Percentiles rank a stretch among this genome's conserved stretches.
phyloP scores from a whole-genome alignment of 2,113 vertebrate species.

The Dasyornis broadbenti region DNA sequence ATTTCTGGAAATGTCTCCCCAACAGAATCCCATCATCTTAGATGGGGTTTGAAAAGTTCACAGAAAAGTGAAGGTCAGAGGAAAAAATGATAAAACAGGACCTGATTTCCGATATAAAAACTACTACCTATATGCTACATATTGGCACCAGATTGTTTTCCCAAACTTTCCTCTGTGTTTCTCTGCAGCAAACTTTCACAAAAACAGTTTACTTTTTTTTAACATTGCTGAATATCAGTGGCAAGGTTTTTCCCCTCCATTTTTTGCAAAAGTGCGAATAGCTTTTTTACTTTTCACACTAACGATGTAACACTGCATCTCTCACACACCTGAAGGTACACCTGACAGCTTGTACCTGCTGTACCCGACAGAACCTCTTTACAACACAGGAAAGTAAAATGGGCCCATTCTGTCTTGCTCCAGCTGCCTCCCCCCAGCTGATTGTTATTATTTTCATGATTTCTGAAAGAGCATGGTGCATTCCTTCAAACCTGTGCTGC shows the following conservation, averaged over 20 bases:
- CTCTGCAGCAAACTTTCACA: background rate
- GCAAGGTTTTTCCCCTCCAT: background rate
- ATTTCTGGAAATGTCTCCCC: background rate
- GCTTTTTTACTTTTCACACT: background rate
- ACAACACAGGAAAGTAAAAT: background rate
- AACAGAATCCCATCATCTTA: background rate
- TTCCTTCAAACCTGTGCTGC: background rate
- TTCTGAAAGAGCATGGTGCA: background rate
- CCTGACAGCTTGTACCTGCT: background rate
- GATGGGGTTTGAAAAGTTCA: background rate
- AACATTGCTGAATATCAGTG: background rate
- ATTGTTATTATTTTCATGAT: background rate
- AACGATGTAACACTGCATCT: background rate
- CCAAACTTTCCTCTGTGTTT: background rate
- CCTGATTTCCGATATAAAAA: background rate
- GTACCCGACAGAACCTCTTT: background rate
- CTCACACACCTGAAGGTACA: background rate
- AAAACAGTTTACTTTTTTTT: background rate
- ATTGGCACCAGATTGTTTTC: background rate
- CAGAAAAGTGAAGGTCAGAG: background rate
- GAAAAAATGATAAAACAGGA: background rate
- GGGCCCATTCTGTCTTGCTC: background rate
- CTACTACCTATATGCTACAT: background rate
- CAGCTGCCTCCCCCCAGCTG: background rate
- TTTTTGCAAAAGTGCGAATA: background rate